phyloP scores from a whole-genome alignment of 2,113 vertebrate genomes.

The Planiliza haematocheilus region DNA sequence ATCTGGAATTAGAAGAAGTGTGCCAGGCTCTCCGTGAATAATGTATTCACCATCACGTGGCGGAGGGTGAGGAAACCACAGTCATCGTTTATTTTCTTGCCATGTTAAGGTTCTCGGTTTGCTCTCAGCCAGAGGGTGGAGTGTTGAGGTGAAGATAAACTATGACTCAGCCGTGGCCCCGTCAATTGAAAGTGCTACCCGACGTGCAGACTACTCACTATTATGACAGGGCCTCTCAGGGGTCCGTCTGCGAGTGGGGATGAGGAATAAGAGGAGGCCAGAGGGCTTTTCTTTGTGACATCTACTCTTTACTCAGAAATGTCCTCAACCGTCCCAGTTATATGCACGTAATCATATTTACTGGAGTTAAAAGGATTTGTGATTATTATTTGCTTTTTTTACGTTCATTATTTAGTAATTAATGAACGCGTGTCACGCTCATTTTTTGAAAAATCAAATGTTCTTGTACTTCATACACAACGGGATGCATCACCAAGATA shows the following conservation, averaged over 20 bases:
- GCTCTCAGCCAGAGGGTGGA: conserved; percentile 44
- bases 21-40: not conserved
- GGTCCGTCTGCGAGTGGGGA: conserved; percentile 49
- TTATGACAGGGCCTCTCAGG: conserved; percentile 26
- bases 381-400: not conserved
- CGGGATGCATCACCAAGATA: not conserved
- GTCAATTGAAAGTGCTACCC: conserved; percentile 49
- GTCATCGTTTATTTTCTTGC: conserved; percentile 9
- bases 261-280: conserved; percentile 34
- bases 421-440: no score
- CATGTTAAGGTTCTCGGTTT: conserved; percentile 27
- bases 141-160: conserved; percentile 49
- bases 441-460: no score
- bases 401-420: no score
- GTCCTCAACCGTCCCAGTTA: no score
- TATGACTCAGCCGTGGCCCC: conserved; percentile 47
- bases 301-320: conserved; percentile 2
- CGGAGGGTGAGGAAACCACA: conserved; percentile 18
- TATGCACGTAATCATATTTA: no score
- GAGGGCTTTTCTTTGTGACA: not conserved
- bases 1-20: conserved; percentile 28
- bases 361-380: not conserved
- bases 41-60: not conserved
- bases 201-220: conserved; percentile 29
- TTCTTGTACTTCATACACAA: not conserved